These are phyloP conservation scores for Rhyacophila brunnea DNA, from an alignment of 1,140 invertebrate genomes.

Conservation along the genomic window DNA sequence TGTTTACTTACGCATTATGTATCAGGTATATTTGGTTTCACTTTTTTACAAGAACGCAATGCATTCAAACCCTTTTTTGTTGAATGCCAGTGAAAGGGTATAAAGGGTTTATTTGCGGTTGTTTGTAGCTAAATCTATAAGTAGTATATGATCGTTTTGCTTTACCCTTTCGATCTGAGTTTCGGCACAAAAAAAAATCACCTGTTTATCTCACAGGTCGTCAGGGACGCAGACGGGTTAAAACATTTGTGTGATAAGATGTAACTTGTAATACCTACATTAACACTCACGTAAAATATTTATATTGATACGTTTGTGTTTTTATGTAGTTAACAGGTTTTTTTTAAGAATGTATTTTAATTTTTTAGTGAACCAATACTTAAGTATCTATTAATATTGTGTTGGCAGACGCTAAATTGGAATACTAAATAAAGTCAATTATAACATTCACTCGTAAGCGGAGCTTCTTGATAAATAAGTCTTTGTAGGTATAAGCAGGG, in stretches of 20 bases:
- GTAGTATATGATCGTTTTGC: constrained; percentile 3
- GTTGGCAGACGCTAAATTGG: too few species aligned
- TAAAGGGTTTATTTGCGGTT: constrained; percentile 22
- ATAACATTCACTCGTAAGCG: too few species aligned
- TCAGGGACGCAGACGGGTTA: constrained; percentile 18
- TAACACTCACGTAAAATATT: too few species aligned
- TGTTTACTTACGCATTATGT: constrained; percentile 5
- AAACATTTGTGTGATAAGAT: constrained; percentile 4
- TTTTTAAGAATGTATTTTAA: too few species aligned
- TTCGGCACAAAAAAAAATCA: constrained; percentile 26
- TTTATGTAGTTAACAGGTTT: too few species aligned
- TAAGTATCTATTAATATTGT: too few species aligned
- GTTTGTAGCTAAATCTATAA: constrained; percentile 1
- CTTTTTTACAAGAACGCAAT: constrained; percentile 24
- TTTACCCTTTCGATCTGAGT: constrained; percentile 16
- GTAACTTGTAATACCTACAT: too few species aligned
- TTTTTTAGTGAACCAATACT: too few species aligned
- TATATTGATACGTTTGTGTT: too few species aligned
- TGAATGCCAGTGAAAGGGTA: constrained; percentile 9
- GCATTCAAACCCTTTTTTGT: constrained; percentile 30
- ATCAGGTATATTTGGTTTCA: constrained; percentile 29
- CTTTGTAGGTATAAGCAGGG: too few species aligned
- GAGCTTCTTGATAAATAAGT: too few species aligned
- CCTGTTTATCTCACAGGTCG: constrained; percentile 30
- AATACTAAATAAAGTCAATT: too few species aligned